These are phyloP conservation scores for Diarsia dahlii DNA, from an alignment of 2,888 invertebrate genomes.

Conservation along the genomic window DNA sequence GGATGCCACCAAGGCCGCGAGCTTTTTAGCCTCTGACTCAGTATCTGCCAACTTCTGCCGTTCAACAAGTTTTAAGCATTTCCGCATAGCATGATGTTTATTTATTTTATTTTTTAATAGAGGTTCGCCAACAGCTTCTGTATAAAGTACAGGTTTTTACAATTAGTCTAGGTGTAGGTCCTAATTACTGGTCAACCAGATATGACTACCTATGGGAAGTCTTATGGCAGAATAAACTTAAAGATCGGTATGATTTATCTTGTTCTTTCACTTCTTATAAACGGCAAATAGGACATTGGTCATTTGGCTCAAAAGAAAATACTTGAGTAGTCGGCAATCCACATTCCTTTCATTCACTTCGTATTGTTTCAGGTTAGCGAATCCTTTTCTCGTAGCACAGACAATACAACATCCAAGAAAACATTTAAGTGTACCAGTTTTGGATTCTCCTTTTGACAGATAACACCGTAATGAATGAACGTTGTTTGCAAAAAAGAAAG, in stretches of 20 bases:
- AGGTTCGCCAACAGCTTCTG: not conserved
- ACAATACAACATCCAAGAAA: slow-evolving; percentile 27
- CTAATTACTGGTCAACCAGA: not conserved
- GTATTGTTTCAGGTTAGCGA: slow-evolving; percentile 13
- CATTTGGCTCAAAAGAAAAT: not conserved
- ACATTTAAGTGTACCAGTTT: slow-evolving; percentile 24
- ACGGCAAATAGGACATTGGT: not conserved
- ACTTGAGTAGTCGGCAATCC: not conserved
- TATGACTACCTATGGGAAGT: slow-evolving; percentile 33
- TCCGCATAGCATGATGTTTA: slow-evolving; percentile 55
- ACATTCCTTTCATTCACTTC: slow-evolving; percentile 10
- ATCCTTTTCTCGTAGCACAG: slow-evolving; percentile 2
- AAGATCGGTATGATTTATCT: not conserved
- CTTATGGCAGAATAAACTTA: slow-evolving; percentile 5
- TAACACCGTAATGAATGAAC: slow-evolving; percentile 74
- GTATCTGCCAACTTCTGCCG: slow-evolving; percentile 54
- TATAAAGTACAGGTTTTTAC: not conserved
- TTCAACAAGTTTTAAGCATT: slow-evolving; percentile 57
- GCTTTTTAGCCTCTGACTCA: slow-evolving; percentile 75
- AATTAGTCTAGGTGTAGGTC: not conserved
- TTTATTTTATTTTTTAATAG: not conserved
- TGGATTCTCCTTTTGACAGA: slow-evolving; percentile 66
- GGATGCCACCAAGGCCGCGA: slow-evolving; percentile 82
- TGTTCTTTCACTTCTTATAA: not conserved
- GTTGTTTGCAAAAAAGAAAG: slow-evolving; percentile 81